Evolutionary conservation across 2,113 vertebrate genomes (phyloP).

Genomic region (Rhinopithecus roxellana): DNA sequence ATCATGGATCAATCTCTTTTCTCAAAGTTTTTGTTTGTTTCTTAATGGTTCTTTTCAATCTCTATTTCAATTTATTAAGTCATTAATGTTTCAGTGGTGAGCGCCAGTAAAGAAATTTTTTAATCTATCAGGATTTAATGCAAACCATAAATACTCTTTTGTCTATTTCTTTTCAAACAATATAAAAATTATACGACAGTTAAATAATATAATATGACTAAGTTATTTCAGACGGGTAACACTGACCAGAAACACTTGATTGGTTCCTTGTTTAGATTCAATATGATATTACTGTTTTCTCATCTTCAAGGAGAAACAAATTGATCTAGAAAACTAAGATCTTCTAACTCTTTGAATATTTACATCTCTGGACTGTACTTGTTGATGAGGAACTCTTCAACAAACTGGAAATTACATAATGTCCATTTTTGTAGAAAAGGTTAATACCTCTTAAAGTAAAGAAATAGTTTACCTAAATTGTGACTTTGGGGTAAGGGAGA

Average conservation of each 20-base stretch:
- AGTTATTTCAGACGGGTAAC: not conserved
- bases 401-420: not conserved
- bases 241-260: not conserved
- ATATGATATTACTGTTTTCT: not conserved
- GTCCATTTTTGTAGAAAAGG: conserved; percentile 10
- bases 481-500: not conserved
- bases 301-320: conserved; percentile 15
- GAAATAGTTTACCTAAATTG: not conserved
- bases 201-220: not conserved
- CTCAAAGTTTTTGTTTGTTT: not conserved
- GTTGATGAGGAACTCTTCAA: not conserved
- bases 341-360: not conserved
- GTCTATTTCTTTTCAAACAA: not conserved
- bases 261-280: not conserved
- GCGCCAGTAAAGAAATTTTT: not conserved
- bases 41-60: not conserved
- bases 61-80: not conserved
- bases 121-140: not conserved
- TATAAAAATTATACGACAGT: not conserved
- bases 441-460: not conserved
- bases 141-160: not conserved
- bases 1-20: not conserved
- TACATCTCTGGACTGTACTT: not conserved
- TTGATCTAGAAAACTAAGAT: not conserved
- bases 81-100: not conserved